Percentiles rank a stretch among this genome's conserved stretches.
Conservation (phyloP, 2,888 invertebrate genomes). For the Arctia plantaginis region DNA sequence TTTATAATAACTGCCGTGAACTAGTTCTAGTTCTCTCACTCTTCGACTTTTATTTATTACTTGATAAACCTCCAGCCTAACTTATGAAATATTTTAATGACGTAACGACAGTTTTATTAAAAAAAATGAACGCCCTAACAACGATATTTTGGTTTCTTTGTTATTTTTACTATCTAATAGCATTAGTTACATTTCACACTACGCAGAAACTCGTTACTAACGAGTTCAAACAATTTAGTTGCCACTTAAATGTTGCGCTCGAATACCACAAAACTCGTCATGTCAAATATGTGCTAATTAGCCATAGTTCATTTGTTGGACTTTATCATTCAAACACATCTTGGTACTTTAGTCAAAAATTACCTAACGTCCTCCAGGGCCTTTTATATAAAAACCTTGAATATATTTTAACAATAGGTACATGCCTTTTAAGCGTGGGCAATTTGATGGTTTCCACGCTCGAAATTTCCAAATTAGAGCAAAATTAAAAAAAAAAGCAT, state of each 20-base stretch:
- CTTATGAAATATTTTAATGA: not conserved
- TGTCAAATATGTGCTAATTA: conserved; percentile 52
- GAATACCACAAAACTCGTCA: conserved; percentile 54
- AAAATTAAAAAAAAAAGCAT: conserved; percentile 14
- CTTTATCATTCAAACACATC: conserved; percentile 44
- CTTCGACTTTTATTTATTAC: conserved; percentile 2
- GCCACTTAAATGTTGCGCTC: conserved; percentile 57
- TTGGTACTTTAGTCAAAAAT: conserved; percentile 37
- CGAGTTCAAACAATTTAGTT: conserved; percentile 58
- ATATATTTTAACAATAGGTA: conserved; percentile 46
- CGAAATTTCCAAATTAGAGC: conserved; percentile 38
- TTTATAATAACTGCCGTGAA: conserved; percentile 12
- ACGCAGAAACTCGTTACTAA: conserved; percentile 44
- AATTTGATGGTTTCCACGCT: conserved; percentile 21
- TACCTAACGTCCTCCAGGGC: conserved; percentile 40
- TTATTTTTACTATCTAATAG: not conserved
- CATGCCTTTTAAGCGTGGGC: conserved; percentile 29
- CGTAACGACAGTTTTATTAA: not conserved
- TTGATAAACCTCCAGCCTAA: not conserved
- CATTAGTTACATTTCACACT: conserved; percentile 24
- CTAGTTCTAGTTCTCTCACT: conserved; percentile 6
- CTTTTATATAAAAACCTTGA: conserved; percentile 42
- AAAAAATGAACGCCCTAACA: not conserved
- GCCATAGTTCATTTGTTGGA: conserved; percentile 45
- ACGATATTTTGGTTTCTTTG: not conserved